Evolutionary conservation across 2,797 vertebrate species (phyloP).

Genomic region (Oryzias sinensis): DNA sequence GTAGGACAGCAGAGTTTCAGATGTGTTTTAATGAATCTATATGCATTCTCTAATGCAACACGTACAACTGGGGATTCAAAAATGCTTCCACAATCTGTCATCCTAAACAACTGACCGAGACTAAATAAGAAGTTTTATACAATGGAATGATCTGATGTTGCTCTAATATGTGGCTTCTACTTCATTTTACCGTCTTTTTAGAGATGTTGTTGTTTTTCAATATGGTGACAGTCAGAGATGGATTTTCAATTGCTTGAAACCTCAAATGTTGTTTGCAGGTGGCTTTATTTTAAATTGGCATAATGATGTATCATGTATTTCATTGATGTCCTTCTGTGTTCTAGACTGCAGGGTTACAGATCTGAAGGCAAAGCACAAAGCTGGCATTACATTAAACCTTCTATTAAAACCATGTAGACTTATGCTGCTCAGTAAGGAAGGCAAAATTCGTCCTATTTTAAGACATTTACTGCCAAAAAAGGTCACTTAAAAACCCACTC

Average conservation of each 20-base stretch:
- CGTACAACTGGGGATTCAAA: neutral
- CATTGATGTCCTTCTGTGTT: too few relatives aligned
- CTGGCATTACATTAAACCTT: constrained; percentile 66
- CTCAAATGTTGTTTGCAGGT: too few relatives aligned
- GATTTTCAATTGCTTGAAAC: too few relatives aligned
- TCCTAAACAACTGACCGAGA: neutral
- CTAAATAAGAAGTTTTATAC: neutral
- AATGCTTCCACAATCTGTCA: too few relatives aligned
- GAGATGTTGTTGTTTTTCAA: too few relatives aligned
- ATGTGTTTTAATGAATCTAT: neutral
- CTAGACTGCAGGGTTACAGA: constrained; percentile 15
- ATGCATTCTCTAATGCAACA: neutral
- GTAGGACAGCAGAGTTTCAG: neutral
- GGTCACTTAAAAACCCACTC: too few relatives aligned
- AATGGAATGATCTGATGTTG: neutral
- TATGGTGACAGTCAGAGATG: too few relatives aligned
- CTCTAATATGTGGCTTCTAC: neutral
- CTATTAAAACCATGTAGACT: constrained; percentile 74
- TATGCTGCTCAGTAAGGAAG: constrained; percentile 51
- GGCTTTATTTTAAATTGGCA: too few relatives aligned
- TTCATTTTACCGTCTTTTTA: too few relatives aligned
- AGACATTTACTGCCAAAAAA: too few relatives aligned
- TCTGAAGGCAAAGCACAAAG: constrained; percentile 49
- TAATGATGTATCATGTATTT: too few relatives aligned
- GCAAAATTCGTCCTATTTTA: constrained; percentile 26